Base-by-base conservation (phyloP, 1,140 invertebrate genomes). In the Capitella teleta region DNA sequence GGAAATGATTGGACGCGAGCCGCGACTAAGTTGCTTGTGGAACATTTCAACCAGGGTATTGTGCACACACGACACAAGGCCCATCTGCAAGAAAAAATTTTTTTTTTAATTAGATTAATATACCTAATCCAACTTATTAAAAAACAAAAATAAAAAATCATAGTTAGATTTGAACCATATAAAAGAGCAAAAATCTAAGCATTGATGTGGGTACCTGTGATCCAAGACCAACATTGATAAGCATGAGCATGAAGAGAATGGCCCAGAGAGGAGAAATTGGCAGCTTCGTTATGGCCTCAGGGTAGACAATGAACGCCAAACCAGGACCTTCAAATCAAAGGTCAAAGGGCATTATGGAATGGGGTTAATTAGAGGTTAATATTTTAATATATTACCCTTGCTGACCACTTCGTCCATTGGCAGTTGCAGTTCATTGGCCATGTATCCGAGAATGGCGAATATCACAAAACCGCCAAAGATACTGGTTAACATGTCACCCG, bases 401-500 rank as follows among this genome's bases (percentile, higher is more conserved):
- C n/a, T 47, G 26, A 34, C 28, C 5, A 47, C 45, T 1, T 47
- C 45, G 5, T 28, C 16, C 18, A 47, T 32, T 32, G 30, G 5
- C 5, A 34, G 14, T 8, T 32, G 18, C 45, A 21, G 25, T 18
- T 36, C 2, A 5, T 36, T 32, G 0, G 94, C 91, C 92, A 98
- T 97, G 69, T 94, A 98, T 2, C 95, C 95, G 44, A 98, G 86
- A 2, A 98, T 91, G 0, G 92, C 94, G 74, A 98, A 98, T 60
- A 98, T 96, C 6, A 97, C 94, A 64, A 98, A 93, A 10, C 94
- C 95, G 53, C 93, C 91, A 72, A 97, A 97, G 80, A 98, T 88
- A 62, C 88, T 94, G 0, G 95, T 98, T 57, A 86, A 87, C 12
- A 87, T 93, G 71, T 98, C 97, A 5, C 96, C 83, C 24, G 87